Evolutionary conservation across 1,140 invertebrate genomes (phyloP), one percentile per base, ranked within the genome.

Genomic region (Stegodyphus dumicola): DNA sequence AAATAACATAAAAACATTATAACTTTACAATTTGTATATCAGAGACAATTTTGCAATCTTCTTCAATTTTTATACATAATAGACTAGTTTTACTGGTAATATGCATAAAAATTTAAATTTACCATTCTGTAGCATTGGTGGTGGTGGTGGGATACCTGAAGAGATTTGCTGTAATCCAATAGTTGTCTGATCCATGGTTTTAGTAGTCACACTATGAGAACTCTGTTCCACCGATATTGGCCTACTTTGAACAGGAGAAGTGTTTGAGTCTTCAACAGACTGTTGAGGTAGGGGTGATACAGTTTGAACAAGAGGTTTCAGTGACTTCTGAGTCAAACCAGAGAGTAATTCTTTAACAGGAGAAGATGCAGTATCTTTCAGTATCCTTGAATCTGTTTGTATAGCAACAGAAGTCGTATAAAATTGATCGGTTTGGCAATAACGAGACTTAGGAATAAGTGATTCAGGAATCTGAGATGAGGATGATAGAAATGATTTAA

Each of bases 341-440:
- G 18, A 18, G 7, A 86, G n/a, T n/a, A 86, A 53, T 48, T 86
- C 84, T 74, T 78, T 77, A n/a, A 86, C 65, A 11, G 84, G 84
- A 65, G 84, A 86, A 7, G 75, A 86, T 7, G 18, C 77, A 71
- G 76, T 65, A 49, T 77, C 69, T n/a, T 3, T 78, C 17, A 73
- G 6, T 11, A 54, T 10, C 5, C 64, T 7, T 9, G 66, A 6
- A 15, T 81, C 77, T 13, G 85, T 81, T 60, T 86, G 85, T 17
- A 66, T 64, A 17, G 77, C 60, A 5, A 56, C 52, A 15, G 85
- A 77, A 49, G 33, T 60, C 17, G 69, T 18, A 49, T 74, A 79
- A 53, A 75, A 80, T 13, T 54, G 49, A 18, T 86, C 77, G 33
- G 85, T 86, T 75, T 80, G 73, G 86, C 75, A 70, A 48, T 79